Conservation (phyloP, 2,797 vertebrate genomes). For the Muscicapa comitata region DNA sequence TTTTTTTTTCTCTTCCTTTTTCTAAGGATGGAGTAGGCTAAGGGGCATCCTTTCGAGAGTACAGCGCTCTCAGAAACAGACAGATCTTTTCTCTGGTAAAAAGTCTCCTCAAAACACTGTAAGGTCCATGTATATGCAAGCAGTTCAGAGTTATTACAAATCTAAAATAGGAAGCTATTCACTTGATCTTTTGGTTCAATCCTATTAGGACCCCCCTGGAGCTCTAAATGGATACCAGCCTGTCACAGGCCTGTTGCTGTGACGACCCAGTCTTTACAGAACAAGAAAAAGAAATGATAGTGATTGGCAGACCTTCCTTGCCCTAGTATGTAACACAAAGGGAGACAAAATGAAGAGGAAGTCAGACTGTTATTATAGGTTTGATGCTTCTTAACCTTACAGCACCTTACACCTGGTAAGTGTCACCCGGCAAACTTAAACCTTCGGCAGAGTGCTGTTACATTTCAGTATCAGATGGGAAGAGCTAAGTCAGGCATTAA, state of each 20-base stretch:
- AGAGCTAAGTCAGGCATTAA: conserved; percentile 1
- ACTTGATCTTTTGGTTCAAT: conserved; percentile 82
- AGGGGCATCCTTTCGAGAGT: conserved; percentile 25
- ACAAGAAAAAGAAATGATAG: conserved; percentile 79
- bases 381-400: conserved; percentile 87
- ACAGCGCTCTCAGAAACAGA: conserved; percentile 24
- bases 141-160: conserved; percentile 77
- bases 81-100: conserved; percentile 68
- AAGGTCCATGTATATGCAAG: conserved; percentile 78
- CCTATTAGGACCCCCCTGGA: conserved; percentile 84
- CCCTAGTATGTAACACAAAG: conserved; percentile 87
- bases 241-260: conserved; percentile 83
- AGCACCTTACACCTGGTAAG: conserved; percentile 81
- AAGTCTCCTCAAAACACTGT: conserved; percentile 70
- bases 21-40: neutral
- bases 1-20: neutral
- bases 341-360: conserved; percentile 90
- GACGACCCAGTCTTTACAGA: conserved; percentile 84
- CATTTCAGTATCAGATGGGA: neutral
- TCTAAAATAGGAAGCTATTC: conserved; percentile 80
- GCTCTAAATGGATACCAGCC: conserved; percentile 79
- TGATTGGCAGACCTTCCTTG: conserved; percentile 90
- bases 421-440: conserved; percentile 46
- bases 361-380: conserved; percentile 83
- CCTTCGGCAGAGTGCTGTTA: neutral